Evolutionary conservation across 2,113 vertebrate species (phyloP).

Genomic region (Madoqua kirkii): DNA sequence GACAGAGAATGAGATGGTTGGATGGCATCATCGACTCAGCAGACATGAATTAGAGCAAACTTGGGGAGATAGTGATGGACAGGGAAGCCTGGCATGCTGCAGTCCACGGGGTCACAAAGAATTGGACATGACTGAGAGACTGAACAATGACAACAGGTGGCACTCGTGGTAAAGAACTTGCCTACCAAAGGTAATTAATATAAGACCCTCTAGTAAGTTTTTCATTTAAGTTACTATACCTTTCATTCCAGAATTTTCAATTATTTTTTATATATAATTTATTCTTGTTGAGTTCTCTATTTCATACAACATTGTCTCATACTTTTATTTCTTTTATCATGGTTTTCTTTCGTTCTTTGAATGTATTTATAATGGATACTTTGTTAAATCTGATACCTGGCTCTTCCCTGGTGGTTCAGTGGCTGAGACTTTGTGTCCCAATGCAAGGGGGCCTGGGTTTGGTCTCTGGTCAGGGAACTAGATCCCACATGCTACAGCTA

Average conservation of each 20-base stretch:
- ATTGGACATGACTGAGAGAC: not conserved
- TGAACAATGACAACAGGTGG: not conserved
- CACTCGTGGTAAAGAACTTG: not conserved
- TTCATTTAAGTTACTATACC: not conserved
- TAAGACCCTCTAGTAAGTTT: not conserved
- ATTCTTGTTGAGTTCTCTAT: not conserved
- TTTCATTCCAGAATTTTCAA: not conserved
- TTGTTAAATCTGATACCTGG: not conserved
- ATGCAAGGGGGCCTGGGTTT: not conserved
- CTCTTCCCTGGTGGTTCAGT: not conserved
- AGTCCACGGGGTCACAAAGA: not conserved
- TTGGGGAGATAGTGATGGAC: not conserved
- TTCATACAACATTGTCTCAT: not conserved
- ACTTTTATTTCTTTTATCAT: not conserved
- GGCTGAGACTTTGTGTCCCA: not conserved
- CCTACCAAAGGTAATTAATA: not conserved
- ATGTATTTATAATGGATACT: not conserved
- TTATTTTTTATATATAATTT: not conserved
- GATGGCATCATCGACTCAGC: not conserved
- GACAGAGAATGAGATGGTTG: not conserved
- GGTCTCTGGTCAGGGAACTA: not conserved
- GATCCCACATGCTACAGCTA: not conserved
- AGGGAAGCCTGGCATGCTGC: not conserved
- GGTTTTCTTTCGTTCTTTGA: not conserved
- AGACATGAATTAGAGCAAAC: not conserved